Base-by-base conservation (phyloP, 1,140 invertebrate genomes). In the Leucophenga varia region DNA sequence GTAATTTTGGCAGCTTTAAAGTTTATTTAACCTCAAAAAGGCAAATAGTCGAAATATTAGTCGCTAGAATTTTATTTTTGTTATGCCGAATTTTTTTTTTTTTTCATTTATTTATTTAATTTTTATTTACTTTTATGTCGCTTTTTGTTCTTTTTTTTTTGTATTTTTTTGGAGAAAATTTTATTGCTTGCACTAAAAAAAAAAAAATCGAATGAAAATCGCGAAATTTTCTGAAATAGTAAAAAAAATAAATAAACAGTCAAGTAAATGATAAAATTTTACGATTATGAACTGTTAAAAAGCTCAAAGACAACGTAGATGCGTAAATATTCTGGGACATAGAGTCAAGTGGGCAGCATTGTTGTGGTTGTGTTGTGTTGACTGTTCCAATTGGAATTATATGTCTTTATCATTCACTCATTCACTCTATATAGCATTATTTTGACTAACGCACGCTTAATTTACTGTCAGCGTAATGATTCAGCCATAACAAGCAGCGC, bases 241-340 rank as follows among this genome's bases (percentile, higher is more conserved):
- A 28, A 28, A 12, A 28, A 28, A 6, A 28, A 7, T 28, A 67
- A 59, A 68, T 42, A 67, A 67, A 68, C 64, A 68, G 50, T 21
- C n/a, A n/a, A 43, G 39, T 43, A 41, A 49, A 47, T 49, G 57
- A 55, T 61, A 54, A 55, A 38, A 32, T 59, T 65, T 65, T 55
- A 69, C 54, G 58, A 63, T 52, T 67, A 58, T 68, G 64, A 54
- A 46, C 53, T 55, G 59, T 38, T 52, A 53, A 56, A 45, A 49
- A 47, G 38, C 28, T 14, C n/a, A n/a, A n/a, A n/a, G n/a, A n/a
- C n/a, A n/a, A n/a, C n/a, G n/a, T n/a, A n/a, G n/a, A n/a, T n/a
- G n/a, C n/a, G n/a, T n/a, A n/a, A n/a, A n/a, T n/a, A n/a, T n/a
- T n/a, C n/a, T n/a, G n/a, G n/a, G n/a, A n/a, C n/a, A n/a, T n/a